phyloP scores from a whole-genome alignment of 2,797 vertebrate species.

The Phataginus tetradactyla region DNA sequence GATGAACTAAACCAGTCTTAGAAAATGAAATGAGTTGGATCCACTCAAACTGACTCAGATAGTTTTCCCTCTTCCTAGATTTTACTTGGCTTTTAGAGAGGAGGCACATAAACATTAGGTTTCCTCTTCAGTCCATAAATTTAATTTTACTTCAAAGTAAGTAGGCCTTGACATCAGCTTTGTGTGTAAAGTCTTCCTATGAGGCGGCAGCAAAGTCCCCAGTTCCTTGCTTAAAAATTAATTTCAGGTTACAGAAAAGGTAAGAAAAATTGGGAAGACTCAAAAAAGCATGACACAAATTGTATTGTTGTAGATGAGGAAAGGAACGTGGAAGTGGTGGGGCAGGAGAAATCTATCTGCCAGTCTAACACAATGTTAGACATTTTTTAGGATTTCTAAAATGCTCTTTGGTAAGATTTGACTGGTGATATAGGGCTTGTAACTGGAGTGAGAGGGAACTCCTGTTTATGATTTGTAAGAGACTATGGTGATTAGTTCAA shows the following conservation, averaged over 20 bases:
- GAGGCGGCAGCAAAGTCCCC: constrained; percentile 47
- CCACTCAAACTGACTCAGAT: neutral
- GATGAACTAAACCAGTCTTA: neutral
- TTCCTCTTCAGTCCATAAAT: constrained; percentile 77
- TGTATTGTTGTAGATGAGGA: constrained; percentile 74
- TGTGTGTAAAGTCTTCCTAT: constrained; percentile 74
- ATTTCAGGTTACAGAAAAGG: constrained; percentile 75
- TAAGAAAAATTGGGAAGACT: constrained; percentile 78
- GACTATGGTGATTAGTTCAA: constrained; percentile 76
- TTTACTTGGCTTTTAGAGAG: constrained; percentile 61
- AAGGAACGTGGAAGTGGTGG: constrained; percentile 62
- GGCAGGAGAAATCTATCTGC: constrained; percentile 77
- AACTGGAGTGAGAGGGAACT: constrained; percentile 72
- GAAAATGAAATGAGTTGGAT: neutral
- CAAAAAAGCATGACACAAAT: constrained; percentile 80
- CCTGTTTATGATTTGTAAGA: constrained; percentile 81
- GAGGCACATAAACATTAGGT: constrained; percentile 34
- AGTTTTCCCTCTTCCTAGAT: constrained; percentile 13
- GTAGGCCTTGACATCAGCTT: constrained; percentile 61
- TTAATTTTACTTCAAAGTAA: constrained; percentile 73
- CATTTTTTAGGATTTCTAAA: constrained; percentile 83
- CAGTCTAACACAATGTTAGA: constrained; percentile 83
- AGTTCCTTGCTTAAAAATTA: constrained; percentile 79
- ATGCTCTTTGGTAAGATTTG: constrained; percentile 78
- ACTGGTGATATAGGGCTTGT: constrained; percentile 70